Evolutionary conservation across 2,113 vertebrate species (phyloP).

Genomic region (Lycaon pictus): DNA sequence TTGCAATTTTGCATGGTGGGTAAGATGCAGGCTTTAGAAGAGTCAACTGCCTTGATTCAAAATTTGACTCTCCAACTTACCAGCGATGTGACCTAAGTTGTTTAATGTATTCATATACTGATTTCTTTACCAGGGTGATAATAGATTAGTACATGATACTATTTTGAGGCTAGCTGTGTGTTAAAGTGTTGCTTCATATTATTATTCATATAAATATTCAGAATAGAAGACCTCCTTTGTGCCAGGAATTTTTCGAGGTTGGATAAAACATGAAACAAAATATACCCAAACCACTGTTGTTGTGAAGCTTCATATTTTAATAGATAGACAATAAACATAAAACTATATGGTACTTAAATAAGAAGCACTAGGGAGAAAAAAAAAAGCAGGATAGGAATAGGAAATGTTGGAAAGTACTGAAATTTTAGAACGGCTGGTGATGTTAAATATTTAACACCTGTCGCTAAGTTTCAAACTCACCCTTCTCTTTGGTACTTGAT

Average conservation of each 20-base stretch:
- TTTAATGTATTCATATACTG: background rate
- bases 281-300: background rate
- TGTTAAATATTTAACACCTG: no score
- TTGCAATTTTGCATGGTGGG: background rate
- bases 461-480: background rate
- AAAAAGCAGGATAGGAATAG: background rate
- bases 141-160: background rate
- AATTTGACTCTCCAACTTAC: no score
- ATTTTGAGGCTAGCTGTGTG: background rate
- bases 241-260: background rate
- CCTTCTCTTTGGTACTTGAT: rapidly evolving
- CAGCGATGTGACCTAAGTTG: background rate
- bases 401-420: background rate
- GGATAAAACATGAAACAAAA: background rate
- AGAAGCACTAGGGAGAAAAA: background rate
- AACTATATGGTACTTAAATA: background rate
- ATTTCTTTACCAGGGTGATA: background rate
- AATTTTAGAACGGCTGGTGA: background rate
- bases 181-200: background rate
- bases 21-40: background rate
- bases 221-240: background rate
- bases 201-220: background rate
- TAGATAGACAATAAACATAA: background rate
- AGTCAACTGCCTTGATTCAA: background rate
- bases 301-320: background rate